These are phyloP conservation scores for Hoplostethus atlanticus DNA, from an alignment of 2,797 vertebrate species.

Conservation along the genomic window DNA sequence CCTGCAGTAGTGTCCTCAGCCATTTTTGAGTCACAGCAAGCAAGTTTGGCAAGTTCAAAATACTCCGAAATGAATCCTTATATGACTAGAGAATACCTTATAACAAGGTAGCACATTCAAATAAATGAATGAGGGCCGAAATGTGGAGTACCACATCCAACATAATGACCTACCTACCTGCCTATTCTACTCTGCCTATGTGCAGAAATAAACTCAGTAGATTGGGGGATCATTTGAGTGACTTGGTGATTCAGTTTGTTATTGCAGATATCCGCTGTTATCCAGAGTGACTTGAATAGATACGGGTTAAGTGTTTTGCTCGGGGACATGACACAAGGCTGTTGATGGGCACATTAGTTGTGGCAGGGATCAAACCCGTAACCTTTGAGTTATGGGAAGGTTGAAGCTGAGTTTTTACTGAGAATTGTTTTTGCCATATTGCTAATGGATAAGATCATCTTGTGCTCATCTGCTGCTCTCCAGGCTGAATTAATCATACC, in stretches of 20 bases:
- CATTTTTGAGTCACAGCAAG: background rate
- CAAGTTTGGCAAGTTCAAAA: background rate
- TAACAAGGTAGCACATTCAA: no score
- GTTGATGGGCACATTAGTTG: no score
- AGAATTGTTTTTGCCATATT: background rate
- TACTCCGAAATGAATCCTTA: constrained; percentile 1
- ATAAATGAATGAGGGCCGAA: no score
- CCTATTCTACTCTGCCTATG: no score
- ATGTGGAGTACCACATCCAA: no score
- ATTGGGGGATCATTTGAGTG: no score
- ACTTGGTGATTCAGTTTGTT: no score
- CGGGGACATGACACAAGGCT: no score
- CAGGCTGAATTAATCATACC: constrained; percentile 20
- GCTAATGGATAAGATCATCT: constrained; percentile 5
- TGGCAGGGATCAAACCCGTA: background rate
- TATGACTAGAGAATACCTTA: background rate
- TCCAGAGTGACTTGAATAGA: background rate
- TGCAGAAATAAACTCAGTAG: no score
- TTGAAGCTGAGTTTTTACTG: no score
- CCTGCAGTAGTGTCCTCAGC: background rate
- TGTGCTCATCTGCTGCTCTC: background rate
- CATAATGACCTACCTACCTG: no score
- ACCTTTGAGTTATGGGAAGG: no score
- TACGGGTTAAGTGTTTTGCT: background rate
- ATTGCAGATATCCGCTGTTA: background rate